Base-by-base conservation (phyloP, 2,888 invertebrate genomes). In the Melitaea athalia region DNA sequence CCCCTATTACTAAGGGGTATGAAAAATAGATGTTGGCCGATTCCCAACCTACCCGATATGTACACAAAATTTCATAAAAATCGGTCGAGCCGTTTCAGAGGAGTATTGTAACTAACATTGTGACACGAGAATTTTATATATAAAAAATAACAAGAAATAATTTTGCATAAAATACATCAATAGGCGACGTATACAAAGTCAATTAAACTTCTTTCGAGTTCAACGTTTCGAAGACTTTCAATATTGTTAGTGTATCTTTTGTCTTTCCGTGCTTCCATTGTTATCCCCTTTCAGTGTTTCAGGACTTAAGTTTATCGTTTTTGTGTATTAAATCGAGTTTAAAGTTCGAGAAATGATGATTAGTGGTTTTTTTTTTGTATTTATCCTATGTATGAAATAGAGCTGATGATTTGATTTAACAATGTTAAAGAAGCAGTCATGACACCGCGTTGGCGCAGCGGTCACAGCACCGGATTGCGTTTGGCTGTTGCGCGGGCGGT, bases 231-330 rank as follows among this genome's bases (percentile, higher is more conserved):
- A 50, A 50, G 11, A 55, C 33, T 55, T 55, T 55, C 55, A 55
- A 55, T 55, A 55, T 55, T 33, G 55, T 55, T 55, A 55, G 55
- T 55, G 33, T 33, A 55, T 55, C 55, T 55, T 55, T 55, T 55
- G 55, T 55, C 31, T 38, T 6, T 33, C 55, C 4, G 14, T 33
- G n/a, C 33, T 55, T n/a, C 33, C 33, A 55, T 55, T 55, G 33
- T 55, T 33, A 55, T 55, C 33, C 31, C 11, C 52, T 17, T 52
- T 11, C 33, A 38, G 33, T 38, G n/a, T 55, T 55, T 55, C 33
- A 33, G 14, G 33, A 55, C 55, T 55, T 55, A n/a, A 33, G 33
- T 55, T 55, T 55, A 55, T 17, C 55, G 12, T 55, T 55, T 55
- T 55, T 38, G 55, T 38, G 12, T 31, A 55, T 38, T 55, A 33